Evolutionary conservation across 2,888 invertebrate species (phyloP).

Genomic region (Agrochola lota): DNA sequence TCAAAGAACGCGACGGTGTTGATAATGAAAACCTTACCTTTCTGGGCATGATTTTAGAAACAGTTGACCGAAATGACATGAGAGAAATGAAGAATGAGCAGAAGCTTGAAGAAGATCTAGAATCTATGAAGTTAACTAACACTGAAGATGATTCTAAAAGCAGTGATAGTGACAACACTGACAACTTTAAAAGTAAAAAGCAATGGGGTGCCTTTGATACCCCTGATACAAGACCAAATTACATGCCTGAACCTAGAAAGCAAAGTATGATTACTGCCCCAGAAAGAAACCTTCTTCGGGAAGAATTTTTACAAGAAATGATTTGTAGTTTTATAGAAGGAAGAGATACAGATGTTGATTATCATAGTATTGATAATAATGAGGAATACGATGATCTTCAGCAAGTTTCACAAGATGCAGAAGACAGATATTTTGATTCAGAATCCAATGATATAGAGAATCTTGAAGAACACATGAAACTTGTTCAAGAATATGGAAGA

Average conservation of each 20-base stretch:
- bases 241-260: constrained; percentile 78
- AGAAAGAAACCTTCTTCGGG: constrained; percentile 92
- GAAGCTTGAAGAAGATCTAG: constrained; percentile 90
- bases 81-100: constrained; percentile 92
- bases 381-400: constrained; percentile 94
- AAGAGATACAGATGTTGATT: constrained; percentile 95
- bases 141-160: constrained; percentile 66
- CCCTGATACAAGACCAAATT: constrained; percentile 77
- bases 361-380: constrained; percentile 95
- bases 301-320: constrained; percentile 96
- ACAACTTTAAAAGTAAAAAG: constrained; percentile 61
- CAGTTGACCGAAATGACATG: constrained; percentile 93
- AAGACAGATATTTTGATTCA: constrained; percentile 97
- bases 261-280: constrained; percentile 87
- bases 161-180: constrained; percentile 66
- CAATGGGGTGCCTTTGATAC: constrained; percentile 91
- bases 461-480: constrained; percentile 83
- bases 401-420: constrained; percentile 93
- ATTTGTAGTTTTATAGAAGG: constrained; percentile 96
- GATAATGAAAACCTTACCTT: constrained; percentile 91
- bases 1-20: constrained; percentile 91
- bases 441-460: constrained; percentile 92
- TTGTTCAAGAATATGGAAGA: constrained; percentile 81
- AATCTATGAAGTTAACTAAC: constrained; percentile 71
- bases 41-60: constrained; percentile 94